phyloP scores from a whole-genome alignment of 2,113 vertebrate genomes.

The Ploceus nigricollis region DNA sequence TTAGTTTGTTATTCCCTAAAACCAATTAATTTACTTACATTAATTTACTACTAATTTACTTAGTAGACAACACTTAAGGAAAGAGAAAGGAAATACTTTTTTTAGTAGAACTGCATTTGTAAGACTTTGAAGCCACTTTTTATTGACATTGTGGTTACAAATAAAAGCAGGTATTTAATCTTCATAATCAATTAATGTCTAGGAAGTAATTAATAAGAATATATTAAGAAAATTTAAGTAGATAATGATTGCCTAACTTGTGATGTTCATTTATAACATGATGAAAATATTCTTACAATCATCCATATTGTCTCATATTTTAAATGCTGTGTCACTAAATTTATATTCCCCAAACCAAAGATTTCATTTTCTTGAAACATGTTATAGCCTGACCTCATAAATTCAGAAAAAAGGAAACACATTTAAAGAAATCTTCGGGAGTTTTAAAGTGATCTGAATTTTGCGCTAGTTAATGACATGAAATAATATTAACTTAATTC shows the following conservation, averaged over 20 bases:
- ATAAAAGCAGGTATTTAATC: not conserved
- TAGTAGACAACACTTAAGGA: not conserved
- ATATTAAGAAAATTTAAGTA: slow-evolving; percentile 30
- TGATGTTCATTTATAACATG: not conserved
- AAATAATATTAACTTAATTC: slow-evolving; percentile 54
- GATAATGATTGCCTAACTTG: not conserved
- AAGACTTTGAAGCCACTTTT: not conserved
- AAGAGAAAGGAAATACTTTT: not conserved
- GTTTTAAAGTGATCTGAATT: slow-evolving; percentile 65
- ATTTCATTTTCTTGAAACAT: slow-evolving; percentile 70
- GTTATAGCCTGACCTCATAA: slow-evolving; percentile 63
- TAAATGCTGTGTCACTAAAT: not conserved
- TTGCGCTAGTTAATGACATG: slow-evolving; percentile 48
- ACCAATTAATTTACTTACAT: not conserved
- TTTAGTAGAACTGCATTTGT: not conserved
- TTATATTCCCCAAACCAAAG: slow-evolving; percentile 51
- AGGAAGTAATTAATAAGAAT: not conserved
- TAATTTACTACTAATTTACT: not conserved
- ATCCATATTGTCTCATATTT: not conserved
- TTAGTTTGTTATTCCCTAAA: not conserved
- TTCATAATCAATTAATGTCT: not conserved
- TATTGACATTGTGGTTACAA: not conserved
- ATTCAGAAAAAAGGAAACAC: slow-evolving; percentile 68
- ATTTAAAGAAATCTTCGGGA: slow-evolving; percentile 67
- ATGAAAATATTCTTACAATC: slow-evolving; percentile 20